These are phyloP conservation scores for Notodonta dromedarius DNA, from an alignment of 2,888 invertebrate species.

Conservation along the genomic window DNA sequence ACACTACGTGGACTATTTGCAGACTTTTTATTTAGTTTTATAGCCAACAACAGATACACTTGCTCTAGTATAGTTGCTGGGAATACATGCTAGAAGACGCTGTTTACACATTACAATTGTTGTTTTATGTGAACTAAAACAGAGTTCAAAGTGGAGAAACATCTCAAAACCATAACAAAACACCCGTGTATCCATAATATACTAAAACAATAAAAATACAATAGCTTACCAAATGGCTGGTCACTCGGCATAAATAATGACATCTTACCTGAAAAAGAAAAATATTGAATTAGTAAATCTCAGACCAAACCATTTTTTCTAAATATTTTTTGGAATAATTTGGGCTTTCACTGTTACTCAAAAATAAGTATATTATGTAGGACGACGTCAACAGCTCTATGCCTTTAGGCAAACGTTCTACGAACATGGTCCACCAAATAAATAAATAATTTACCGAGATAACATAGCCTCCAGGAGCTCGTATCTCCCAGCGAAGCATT, in stretches of 20 bases:
- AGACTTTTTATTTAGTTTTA: slow-evolving; percentile 6
- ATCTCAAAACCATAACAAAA: too few relatives aligned
- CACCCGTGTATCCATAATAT: not conserved
- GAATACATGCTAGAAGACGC: not conserved
- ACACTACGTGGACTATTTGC: not conserved
- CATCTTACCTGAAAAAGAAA: not conserved
- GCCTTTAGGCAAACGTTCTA: too few relatives aligned
- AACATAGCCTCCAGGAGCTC: not conserved
- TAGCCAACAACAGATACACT: slow-evolving; percentile 1
- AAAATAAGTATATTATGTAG: too few relatives aligned
- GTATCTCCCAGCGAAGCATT: not conserved
- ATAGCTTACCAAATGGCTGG: not conserved
- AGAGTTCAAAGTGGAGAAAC: too few relatives aligned
- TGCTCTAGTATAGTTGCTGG: not conserved
- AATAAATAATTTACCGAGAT: too few relatives aligned
- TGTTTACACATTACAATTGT: not conserved
- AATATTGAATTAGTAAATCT: not conserved
- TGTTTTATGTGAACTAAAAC: too few relatives aligned
- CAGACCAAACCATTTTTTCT: too few relatives aligned
- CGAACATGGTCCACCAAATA: too few relatives aligned
- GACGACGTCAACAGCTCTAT: too few relatives aligned
- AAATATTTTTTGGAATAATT: too few relatives aligned
- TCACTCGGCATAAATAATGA: not conserved
- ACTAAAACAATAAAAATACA: not conserved
- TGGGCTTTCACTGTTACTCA: not conserved